Evolutionary conservation across 64 coral and sea anemone species (phyloP), one percentile per base, ranked within the genome.

Genomic region (Actinia equina): DNA sequence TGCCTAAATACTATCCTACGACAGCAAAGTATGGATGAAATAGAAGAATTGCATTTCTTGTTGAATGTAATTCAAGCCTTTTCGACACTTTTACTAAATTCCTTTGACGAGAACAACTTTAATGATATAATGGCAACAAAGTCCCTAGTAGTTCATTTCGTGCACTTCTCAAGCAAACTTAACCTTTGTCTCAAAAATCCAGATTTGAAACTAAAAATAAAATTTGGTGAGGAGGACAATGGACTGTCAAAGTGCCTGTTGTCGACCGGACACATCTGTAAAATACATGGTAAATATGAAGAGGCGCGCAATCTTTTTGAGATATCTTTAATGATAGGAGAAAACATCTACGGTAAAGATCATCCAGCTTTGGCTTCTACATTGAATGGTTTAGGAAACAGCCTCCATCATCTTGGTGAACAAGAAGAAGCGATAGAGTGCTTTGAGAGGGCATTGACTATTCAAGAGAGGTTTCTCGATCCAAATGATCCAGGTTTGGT

Each of bases 141-240:
- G 17, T 23, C 60, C 13, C 79, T 89, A 1, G 79, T 89, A 1
- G 19, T 27, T 63, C 77, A 89, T 45, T 89, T 89, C 27, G 6
- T 16, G 43, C 17, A 20, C 23, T 41, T 89, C n/a, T 44, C 58
- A 9, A 19, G 83, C 17, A 83, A 22, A 65, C 53, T 89, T 19
- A 45, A 83, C 30, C 18, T 19, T 57, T 41, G 44, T 44, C 5
- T 44, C 20, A 6, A 6, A 22, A 65, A 65, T 23, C 5, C 22
- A 65, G 3, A 7, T 9, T 43, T 4, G 44, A 43, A 18, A 12
- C 26, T 30, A 44, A 5, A 45, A 10, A 41, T 4, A 17, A 5
- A 18, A 20, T 45, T 16, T 17, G 1, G 14, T 11, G 15, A 41
- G 6, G 27, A 78, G 6, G 4, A 17, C 15, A 78, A 30, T 18